Evolutionary conservation across 1,140 invertebrate species (phyloP).

Genomic region (Microplitis demolitor): DNA sequence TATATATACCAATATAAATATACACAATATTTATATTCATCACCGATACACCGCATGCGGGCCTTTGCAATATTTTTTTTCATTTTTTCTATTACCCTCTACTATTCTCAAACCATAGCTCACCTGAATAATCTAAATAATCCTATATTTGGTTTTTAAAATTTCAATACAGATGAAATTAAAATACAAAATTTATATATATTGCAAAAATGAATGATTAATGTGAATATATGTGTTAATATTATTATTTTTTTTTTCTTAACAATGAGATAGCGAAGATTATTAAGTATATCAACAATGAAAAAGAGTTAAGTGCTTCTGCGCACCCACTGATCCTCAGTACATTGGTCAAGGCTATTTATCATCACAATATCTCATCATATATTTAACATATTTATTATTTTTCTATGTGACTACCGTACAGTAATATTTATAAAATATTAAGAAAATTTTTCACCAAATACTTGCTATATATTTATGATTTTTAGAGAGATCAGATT

Average conservation of each 20-base stretch:
- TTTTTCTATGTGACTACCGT: neutral
- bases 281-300: conserved; percentile 1
- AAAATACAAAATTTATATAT: neutral
- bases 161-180: too few relatives aligned
- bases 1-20: neutral
- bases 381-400: neutral
- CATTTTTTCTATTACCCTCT: too few relatives aligned
- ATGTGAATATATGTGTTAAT: neutral
- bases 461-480: too few relatives aligned
- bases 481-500: too few relatives aligned
- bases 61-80: too few relatives aligned
- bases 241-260: neutral
- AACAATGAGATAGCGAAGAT: neutral
- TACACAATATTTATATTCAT: neutral
- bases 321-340: conserved; percentile 2
- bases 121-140: too few relatives aligned
- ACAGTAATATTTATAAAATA: too few relatives aligned
- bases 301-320: neutral
- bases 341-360: conserved; percentile 2
- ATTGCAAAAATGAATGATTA: neutral
- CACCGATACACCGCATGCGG: neutral
- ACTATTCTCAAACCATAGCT: too few relatives aligned
- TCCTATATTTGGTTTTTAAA: too few relatives aligned
- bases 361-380: neutral
- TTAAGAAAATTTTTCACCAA: too few relatives aligned